Base-by-base conservation (phyloP, 1,140 invertebrate species). In the Carposina sasakii region DNA sequence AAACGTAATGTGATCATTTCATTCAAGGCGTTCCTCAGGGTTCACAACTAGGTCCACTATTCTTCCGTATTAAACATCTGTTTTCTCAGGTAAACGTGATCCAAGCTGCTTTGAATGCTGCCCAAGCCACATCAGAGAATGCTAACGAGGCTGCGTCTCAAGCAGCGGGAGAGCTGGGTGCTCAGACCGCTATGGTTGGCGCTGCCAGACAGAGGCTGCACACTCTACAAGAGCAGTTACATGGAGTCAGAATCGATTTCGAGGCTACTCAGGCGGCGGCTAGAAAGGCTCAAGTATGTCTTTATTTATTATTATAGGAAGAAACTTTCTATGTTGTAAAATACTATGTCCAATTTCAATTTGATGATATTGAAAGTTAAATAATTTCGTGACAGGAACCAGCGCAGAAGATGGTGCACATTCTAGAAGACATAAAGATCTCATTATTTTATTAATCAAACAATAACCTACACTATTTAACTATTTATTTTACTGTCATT, bases 171-270 rank as follows among this genome's bases (percentile, higher is more conserved):
- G 90, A 91, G 71, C 69, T 91, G 2, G 91, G 90, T 0, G 89
- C 90, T 0, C 90, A 91, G 61, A 90, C 89, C n/a, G 88, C 89
- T 1, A 92, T 92, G 91, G 88, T 92, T 1, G 90, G 90, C 3
- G 85, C 89, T 3, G 90, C 90, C 0, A 86, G 90, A 28, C 89
- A 90, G 33, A 64, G 89, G 24, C 76, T 90, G 2, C 83, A 88
- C 26, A 71, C 87, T 0, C 78, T 91, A 2, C 86, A 88, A 26
- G 89, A 91, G 24, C 90, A 91, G 54, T 75, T 92, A 13, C 83
- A 85, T 16, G 87, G 86, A 8, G 89, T 90, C 16, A 85, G 89
- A n/a, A 82, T 91, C 16, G 91, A 91, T 62, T 91, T 91, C 60
- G 88, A 90, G 44, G 90, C 89, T 0, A 91, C 91, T 0, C 88